Evolutionary conservation across 1,140 invertebrate genomes (phyloP), one percentile per base, ranked within the genome.

Genomic region (Aphidius ervi): DNA sequence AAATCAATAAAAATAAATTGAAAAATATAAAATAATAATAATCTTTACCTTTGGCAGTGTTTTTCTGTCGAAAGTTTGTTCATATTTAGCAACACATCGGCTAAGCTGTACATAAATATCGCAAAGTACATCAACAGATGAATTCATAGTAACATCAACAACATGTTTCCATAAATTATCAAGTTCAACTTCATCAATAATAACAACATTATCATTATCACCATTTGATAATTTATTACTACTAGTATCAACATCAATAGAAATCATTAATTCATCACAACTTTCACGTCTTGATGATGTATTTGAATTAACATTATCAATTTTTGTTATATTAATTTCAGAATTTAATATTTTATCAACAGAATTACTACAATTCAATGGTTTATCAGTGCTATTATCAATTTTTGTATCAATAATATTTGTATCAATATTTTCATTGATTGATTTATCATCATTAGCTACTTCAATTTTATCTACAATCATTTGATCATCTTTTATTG

Each of bases 71-170:
- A 77, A 75, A 46, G 68, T 80, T 47, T 74, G 70, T 37, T 74
- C 69, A 71, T 84, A 86, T 65, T 74, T 73, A 23, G 75, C 79
- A n/a, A 86, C 75, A 39, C 82, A 81, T 62, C 79, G 69, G 39
- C 81, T 81, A 0, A 88, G 68, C 68, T 87, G 83, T 50, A 84
- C 78, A 71, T 87, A 84, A 50, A 87, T 73, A 66, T 88, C 85
- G 41, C 86, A 75, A 0, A 88, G 67, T 39, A 84, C 79, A 50
- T 84, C 81, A 10, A 88, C 74, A 1, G 85, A 78, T 58, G 84
- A 82, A 37, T 78, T 71, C 3, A 81, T 72, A 0, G 87, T 82
- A 6, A 75, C 66, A 58, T 82, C 76, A 23, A 85, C 82, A 37
- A 82, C 84, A 65, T 82, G 78, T 61, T 82, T 75, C 67, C 85